These are phyloP conservation scores for Sebastes trivittatus DNA, from an alignment of 2,797 vertebrate species.

Conservation along the genomic window DNA sequence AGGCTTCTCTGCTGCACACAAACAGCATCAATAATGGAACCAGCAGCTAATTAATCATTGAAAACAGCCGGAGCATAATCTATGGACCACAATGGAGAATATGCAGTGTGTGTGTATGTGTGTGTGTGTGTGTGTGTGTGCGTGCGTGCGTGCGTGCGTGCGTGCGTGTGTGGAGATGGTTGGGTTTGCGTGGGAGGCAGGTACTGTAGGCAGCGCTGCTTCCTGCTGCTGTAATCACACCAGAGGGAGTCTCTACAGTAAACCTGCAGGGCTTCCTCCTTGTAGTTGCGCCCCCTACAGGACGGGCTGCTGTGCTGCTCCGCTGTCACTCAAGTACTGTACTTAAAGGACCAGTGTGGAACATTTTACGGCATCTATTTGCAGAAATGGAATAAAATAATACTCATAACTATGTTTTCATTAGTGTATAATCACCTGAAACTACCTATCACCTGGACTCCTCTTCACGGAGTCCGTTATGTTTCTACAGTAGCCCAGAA, in stretches of 20 bases:
- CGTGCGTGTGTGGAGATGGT: no score
- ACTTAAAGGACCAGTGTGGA: not conserved
- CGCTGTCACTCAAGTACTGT: not conserved
- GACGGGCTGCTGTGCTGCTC: not conserved
- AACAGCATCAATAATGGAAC: constrained; percentile 59
- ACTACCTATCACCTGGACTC: no score
- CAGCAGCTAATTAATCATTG: constrained; percentile 54
- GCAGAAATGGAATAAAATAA: no score
- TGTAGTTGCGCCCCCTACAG: not conserved
- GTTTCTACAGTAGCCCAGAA: no score
- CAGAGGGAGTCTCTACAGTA: not conserved
- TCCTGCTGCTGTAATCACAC: constrained; percentile 1
- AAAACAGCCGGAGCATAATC: constrained; percentile 32
- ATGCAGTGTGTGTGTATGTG: not conserved
- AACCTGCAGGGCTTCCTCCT: not conserved
- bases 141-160: no score
- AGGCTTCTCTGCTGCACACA: constrained; percentile 34
- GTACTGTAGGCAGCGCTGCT: not conserved
- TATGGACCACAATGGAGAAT: not conserved
- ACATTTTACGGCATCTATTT: no score
- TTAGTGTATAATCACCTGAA: no score
- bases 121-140: not conserved
- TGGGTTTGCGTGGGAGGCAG: not conserved
- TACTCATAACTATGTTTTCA: no score
- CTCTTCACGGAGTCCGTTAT: no score